Evolutionary conservation across 1,140 invertebrate genomes (phyloP), one percentile per base, ranked within the genome.

Genomic region (Spodoptera litura): DNA sequence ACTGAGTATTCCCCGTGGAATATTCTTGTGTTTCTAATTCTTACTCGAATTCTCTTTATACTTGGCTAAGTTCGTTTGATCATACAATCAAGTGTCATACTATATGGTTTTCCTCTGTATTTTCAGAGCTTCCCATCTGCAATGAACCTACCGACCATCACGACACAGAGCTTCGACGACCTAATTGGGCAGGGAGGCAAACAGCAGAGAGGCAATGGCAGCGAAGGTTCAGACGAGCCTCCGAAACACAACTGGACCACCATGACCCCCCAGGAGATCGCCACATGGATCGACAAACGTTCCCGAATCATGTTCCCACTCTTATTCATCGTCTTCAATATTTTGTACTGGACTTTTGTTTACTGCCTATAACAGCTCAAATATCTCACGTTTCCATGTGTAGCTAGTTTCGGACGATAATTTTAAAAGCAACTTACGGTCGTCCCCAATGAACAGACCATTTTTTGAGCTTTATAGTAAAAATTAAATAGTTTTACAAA

Each of bases 341-440:
- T 97, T 61, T 95, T 98, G 59, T 98, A 98, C 84, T 98, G 98
- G 97, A 96, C 97, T 35, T 98, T 98, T 86, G 97, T 98, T 62
- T 96, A 95, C 78, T 95, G 91, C 80, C 83, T 94, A 53, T 95
- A 86, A 61, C 13, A n/a, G 72, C 20, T 61, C 12, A 31, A 51
- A 49, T 25, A 12, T 35, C 2, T 8, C 13, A 9, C 20, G 35
- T 51, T 58, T 61, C 44, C 35, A 58, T 58, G 56, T 12, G 20
- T 25, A 15, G 12, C 4, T 44, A 27, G 12, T 8, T 51, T 55
- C 12, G 25, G 25, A 12, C 51, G n/a, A 53, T 2, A 2, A 44
- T 44, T 44, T 44, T 44, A 44, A 9, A 44, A 9, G 38, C 38
- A 44, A 44, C 9, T 8, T 8, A 8, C 38, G 38, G 38, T 9